Percentiles rank a stretch among this genome's conserved stretches.
Conservation (phyloP, 2,113 vertebrate species). For the Cyanoderma ruficeps region DNA sequence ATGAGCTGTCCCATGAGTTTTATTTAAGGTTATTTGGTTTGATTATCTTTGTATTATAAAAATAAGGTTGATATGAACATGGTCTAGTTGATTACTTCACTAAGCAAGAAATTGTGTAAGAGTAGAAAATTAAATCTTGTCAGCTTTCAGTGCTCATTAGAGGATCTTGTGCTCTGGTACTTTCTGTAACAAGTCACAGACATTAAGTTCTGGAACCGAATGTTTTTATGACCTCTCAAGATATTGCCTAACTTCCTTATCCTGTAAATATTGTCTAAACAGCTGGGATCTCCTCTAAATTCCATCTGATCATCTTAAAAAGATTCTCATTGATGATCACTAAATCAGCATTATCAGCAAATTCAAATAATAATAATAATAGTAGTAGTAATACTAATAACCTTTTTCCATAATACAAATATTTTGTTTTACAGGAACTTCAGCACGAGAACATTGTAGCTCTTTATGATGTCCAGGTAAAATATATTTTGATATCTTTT, state of each 20-base stretch:
- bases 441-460: constrained; percentile 98
- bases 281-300: not conserved
- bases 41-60: not conserved
- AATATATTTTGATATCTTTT: not conserved
- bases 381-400: not conserved
- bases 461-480: constrained; percentile 97
- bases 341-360: not conserved
- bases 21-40: not conserved
- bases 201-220: not conserved
- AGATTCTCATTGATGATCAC: not conserved
- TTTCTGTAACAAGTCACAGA: not conserved
- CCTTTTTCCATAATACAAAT: not conserved
- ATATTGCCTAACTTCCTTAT: not conserved
- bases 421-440: constrained; percentile 84
- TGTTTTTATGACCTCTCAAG: constrained; percentile 5
- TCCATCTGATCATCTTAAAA: not conserved
- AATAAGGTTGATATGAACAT: not conserved
- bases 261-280: not conserved
- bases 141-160: not conserved
- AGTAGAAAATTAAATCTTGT: not conserved
- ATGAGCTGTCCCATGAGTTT: not conserved
- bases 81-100: not conserved
- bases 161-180: not conserved
- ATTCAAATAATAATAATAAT: not conserved
- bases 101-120: not conserved